Conservation (phyloP, 2,797 vertebrate species). For the Psittacula derbiana region DNA sequence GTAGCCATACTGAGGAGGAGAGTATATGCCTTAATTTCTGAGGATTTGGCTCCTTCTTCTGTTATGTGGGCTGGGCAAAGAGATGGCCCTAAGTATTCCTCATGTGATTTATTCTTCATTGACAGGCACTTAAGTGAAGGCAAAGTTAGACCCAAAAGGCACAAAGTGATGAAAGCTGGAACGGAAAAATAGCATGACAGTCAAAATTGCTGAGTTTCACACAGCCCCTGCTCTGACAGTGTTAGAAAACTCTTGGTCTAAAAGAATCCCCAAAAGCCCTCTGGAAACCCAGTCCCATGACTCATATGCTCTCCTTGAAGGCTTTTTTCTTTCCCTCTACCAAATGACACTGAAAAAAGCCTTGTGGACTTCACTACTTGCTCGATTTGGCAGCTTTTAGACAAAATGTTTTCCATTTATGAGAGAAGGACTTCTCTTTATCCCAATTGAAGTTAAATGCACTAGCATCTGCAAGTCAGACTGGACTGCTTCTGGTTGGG, state of each 20-base stretch:
- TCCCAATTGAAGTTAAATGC: not conserved
- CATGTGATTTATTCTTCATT: constrained; percentile 63
- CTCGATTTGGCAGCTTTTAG: constrained; percentile 23
- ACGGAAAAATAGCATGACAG: constrained; percentile 61
- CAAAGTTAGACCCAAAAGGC: constrained; percentile 66
- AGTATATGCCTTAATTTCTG: not conserved
- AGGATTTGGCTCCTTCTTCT: constrained; percentile 27
- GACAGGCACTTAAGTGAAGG: constrained; percentile 61
- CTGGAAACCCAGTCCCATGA: constrained; percentile 32
- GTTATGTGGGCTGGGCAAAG: constrained; percentile 25
- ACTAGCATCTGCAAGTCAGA: not conserved
- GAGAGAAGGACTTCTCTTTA: not conserved
- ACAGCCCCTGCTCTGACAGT: constrained; percentile 32
- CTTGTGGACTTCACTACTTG: not conserved
- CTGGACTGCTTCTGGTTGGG: not conserved
- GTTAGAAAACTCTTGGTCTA: constrained; percentile 35
- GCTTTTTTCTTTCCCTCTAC: constrained; percentile 20
- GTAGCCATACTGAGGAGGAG: not conserved
- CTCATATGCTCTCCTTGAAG: constrained; percentile 21
- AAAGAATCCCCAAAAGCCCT: constrained; percentile 41
- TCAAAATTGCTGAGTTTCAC: constrained; percentile 64
- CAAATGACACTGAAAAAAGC: constrained; percentile 5
- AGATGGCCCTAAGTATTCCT: constrained; percentile 47
- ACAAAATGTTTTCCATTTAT: constrained; percentile 35
- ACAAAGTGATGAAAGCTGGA: constrained; percentile 64